Conservation (phyloP, 2,113 vertebrate species). For the Raja brachyura region DNA sequence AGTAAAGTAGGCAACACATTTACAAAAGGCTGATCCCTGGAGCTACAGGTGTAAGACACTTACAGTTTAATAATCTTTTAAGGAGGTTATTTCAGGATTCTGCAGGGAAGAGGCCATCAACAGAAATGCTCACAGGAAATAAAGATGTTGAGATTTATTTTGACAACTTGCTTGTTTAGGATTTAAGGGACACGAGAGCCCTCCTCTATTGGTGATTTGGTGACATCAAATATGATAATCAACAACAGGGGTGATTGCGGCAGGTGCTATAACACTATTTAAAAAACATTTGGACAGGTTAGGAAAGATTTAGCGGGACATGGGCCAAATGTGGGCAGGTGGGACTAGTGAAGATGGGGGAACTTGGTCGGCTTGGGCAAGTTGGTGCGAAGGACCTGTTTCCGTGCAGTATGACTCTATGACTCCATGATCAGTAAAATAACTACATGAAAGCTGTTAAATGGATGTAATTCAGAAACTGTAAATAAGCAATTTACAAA, state of each 20-base stretch:
- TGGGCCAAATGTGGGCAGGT: no score
- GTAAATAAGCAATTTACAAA: no score
- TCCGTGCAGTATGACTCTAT: no score
- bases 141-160: background rate
- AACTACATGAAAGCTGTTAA: background rate
- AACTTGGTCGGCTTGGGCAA: no score
- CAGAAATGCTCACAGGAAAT: background rate
- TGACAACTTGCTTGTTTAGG: background rate
- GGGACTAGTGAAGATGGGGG: no score
- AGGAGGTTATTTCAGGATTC: background rate
- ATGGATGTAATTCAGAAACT: background rate
- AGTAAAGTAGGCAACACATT: background rate
- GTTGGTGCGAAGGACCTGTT: no score
- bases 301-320: no score
- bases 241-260: background rate
- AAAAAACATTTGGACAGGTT: no score
- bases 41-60: background rate
- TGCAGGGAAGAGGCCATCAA: background rate
- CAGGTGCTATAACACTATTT: no score
- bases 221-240: background rate
- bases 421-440: background rate
- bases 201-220: background rate
- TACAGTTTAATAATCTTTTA: background rate
- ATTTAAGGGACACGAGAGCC: background rate
- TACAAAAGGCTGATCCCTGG: background rate